Evolutionary conservation across 2,888 invertebrate genomes (phyloP).

Genomic region (Nephrocerus scutellatus): DNA sequence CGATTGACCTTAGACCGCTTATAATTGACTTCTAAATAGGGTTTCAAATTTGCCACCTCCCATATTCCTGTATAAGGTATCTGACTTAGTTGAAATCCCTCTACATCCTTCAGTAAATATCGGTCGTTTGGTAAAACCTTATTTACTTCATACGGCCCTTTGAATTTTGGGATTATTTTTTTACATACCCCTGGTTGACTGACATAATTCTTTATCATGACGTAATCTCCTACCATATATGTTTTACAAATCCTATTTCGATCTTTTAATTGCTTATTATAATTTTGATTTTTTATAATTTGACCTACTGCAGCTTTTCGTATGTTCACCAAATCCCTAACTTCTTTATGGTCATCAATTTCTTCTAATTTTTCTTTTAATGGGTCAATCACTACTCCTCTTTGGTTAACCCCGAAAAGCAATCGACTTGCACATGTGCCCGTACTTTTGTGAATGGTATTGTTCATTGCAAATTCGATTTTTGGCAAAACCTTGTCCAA

Average conservation of each 20-base stretch:
- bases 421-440: conserved; percentile 26
- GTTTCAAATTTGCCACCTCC: not conserved
- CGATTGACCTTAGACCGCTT: no score
- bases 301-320: not conserved
- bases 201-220: not conserved
- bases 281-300: not conserved
- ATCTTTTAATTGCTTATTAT: conserved; percentile 1
- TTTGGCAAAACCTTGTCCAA: conserved; percentile 1
- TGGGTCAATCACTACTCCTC: conserved; percentile 20
- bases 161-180: conserved; percentile 4
- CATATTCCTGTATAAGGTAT: conserved; percentile 1
- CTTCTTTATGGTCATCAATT: not conserved
- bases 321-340: not conserved
- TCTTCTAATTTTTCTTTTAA: conserved; percentile 8
- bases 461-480: conserved; percentile 26
- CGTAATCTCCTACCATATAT: conserved; percentile 1
- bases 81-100: conserved; percentile 2
- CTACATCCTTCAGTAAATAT: conserved; percentile 1
- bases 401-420: conserved; percentile 28
- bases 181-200: not conserved
- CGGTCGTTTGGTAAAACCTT: conserved; percentile 6
- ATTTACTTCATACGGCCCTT: not conserved
- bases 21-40: no score
- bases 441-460: conserved; percentile 25
- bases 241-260: not conserved